phyloP scores from a whole-genome alignment of 2,797 vertebrate species.

The Hypotaenidia philippensis region DNA sequence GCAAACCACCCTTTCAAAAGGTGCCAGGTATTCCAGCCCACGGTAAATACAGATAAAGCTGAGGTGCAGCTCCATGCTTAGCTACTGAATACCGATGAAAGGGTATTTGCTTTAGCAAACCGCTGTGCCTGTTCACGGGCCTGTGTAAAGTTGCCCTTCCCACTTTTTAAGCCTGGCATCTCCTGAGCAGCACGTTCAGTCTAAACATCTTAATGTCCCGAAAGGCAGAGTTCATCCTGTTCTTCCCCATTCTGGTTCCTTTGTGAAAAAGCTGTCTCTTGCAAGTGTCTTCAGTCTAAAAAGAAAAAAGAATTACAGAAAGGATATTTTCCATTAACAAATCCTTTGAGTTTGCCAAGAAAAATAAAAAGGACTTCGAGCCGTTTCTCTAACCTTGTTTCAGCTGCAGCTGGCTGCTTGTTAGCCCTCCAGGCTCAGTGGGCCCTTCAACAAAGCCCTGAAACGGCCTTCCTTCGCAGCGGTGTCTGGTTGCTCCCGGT shows the following conservation, averaged over 20 bases:
- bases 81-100: background rate
- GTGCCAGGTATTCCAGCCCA: background rate
- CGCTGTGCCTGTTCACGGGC: background rate
- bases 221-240: background rate
- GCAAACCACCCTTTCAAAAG: background rate
- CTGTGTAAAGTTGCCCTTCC: background rate
- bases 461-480: constrained; percentile 33
- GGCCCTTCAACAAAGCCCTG: background rate
- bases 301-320: background rate
- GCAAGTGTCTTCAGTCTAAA: background rate
- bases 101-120: background rate
- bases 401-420: background rate
- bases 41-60: background rate
- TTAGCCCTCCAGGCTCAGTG: background rate
- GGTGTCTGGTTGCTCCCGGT: background rate
- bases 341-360: background rate
- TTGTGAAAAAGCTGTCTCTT: background rate
- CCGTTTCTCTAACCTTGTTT: background rate
- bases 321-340: background rate
- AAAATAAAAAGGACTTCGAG: background rate
- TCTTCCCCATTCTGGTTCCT: background rate
- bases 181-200: background rate
- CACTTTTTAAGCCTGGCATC: background rate
- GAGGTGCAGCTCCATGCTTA: background rate
- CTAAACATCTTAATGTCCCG: background rate